Conservation (phyloP, 2,888 invertebrate species). For the Agonopterix subpropinquella region DNA sequence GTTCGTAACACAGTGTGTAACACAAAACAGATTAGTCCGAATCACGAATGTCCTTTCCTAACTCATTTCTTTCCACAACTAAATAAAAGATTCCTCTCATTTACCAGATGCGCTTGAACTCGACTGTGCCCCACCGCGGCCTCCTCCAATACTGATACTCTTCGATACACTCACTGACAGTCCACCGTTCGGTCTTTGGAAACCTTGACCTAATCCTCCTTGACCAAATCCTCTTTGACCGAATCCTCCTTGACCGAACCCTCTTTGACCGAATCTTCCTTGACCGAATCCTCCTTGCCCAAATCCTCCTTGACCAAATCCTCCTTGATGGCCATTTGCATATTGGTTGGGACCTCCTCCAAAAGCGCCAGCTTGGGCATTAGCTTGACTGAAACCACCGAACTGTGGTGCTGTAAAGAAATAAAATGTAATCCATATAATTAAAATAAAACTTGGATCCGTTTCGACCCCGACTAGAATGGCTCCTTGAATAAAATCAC, state of each 20-base stretch:
- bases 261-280: constrained; percentile 10
- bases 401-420: constrained; percentile 26
- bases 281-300: constrained; percentile 14
- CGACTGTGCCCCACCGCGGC: constrained; percentile 20
- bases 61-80: too few species aligned
- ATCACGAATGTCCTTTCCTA: too few species aligned
- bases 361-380: constrained; percentile 22
- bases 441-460: too few species aligned
- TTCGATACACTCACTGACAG: constrained; percentile 33
- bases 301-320: constrained; percentile 13
- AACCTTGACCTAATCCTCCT: constrained; percentile 9
- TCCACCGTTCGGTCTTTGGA: neutral
- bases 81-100: constrained; percentile 7
- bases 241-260: neutral
- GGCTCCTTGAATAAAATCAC: too few species aligned
- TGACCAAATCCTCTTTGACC: neutral
- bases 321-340: constrained; percentile 3
- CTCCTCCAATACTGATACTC: constrained; percentile 32
- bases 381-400: constrained; percentile 25
- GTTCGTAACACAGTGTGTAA: too few species aligned
- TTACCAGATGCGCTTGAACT: constrained; percentile 19
- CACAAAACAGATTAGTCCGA: too few species aligned
- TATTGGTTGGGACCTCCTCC: constrained; percentile 3
- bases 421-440: too few species aligned
- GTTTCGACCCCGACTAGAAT: too few species aligned